Base-by-base conservation (phyloP, 2,888 invertebrate species). In the Prenolepis imparis region DNA sequence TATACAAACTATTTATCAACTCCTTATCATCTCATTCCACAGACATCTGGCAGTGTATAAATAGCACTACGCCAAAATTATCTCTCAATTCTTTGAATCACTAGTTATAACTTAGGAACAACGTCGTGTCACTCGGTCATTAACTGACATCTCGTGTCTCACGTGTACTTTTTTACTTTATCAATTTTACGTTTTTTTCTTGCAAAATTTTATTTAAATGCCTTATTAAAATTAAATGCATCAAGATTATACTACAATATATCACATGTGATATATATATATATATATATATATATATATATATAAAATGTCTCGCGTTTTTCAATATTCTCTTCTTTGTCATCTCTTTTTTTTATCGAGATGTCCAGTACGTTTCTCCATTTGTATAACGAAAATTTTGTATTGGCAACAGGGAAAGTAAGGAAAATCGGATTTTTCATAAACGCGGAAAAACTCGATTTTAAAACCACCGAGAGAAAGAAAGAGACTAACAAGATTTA, bases 401-500 rank as follows among this genome's bases (percentile, higher is more conserved):
- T 78, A 59, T 66, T 44, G 39, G 59, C 41, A 24, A 48, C 36
- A 57, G 48, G n/a, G 11, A 21, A 73, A 24, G 32, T 67, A 12
- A n/a, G n/a, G 15, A 28, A n/a, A 41, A 8, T 41, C 15, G 18
- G 28, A 55, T 70, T 68, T 48, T 48, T 70, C 28, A 36, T n/a
- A 52, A 55, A 18, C 11, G 70, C 18, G 52, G 24, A 39, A 57
- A 41, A 72, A 28, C 15, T 78, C 28, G 32, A 44, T n/a, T 77
- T 72, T 57, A 2, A 41, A 6, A 68, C 21, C 28, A n/a, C 18
- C 18, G 39, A 61, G 39, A 57, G 55, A 44, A 15, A 64, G 36
- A 55, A n/a, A 32, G 55, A 59, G 48, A 57, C 48, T 18, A 48
- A 48, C 8, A n/a, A 48, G 18, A 1, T 48, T 90, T 91, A 89